Conservation (phyloP, 2,113 vertebrate species). For the Galeopterus variegatus region DNA sequence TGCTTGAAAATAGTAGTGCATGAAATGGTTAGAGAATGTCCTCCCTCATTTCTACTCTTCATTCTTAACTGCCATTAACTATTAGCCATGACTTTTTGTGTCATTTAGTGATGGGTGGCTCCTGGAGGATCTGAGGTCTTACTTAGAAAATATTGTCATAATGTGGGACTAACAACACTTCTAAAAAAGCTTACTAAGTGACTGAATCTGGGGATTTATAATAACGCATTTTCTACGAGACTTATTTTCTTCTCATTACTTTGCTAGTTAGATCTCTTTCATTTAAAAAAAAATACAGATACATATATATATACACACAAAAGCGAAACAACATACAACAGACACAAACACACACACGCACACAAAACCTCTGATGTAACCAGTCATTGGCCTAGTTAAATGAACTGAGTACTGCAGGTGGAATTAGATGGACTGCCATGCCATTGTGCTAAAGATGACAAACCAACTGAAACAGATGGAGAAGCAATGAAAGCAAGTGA, state of each 20-base stretch:
- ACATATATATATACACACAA: background rate
- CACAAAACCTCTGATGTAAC: background rate
- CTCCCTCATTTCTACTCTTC: background rate
- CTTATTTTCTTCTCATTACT: background rate
- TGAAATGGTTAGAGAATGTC: background rate
- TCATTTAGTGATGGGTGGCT: background rate
- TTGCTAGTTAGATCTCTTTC: background rate
- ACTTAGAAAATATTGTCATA: background rate
- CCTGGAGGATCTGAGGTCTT: background rate
- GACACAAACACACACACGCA: background rate
- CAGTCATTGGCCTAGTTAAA: slow-evolving; percentile 56
- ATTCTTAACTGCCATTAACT: background rate
- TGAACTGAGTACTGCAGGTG: slow-evolving; percentile 14
- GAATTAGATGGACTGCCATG: slow-evolving; percentile 46
- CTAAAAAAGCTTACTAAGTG: background rate
- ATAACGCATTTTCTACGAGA: background rate
- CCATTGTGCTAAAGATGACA: background rate
- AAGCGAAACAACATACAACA: background rate
- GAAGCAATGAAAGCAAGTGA: slow-evolving; percentile 55
- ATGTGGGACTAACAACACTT: background rate
- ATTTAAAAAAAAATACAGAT: background rate
- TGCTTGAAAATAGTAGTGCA: background rate
- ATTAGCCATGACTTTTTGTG: background rate
- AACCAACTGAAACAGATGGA: slow-evolving; percentile 45
- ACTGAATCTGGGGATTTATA: background rate